Conservation (phyloP, 2,113 vertebrate species). For the Fulmarus glacialis region DNA sequence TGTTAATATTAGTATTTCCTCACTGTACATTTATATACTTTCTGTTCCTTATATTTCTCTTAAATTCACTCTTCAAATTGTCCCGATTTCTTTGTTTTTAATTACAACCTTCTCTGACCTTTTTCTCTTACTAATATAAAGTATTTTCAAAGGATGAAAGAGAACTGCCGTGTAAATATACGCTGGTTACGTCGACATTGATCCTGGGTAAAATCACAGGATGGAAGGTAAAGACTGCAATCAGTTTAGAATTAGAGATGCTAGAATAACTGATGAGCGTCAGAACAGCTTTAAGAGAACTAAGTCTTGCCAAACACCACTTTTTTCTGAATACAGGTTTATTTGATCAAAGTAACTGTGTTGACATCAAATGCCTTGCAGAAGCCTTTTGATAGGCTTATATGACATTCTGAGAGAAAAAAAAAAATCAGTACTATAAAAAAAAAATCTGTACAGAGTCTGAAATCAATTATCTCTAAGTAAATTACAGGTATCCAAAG, state of each 20-base stretch:
- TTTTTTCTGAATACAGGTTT: neutral
- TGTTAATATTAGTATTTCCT: neutral
- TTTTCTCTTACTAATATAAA: neutral
- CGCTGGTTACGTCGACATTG: neutral
- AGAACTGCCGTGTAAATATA: neutral
- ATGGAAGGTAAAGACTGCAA: neutral
- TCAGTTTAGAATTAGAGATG: neutral
- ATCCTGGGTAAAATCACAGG: neutral
- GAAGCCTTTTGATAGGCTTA: neutral
- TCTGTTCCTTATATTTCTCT: neutral
- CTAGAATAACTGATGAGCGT: neutral
- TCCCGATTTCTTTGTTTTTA: neutral
- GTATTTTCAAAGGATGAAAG: neutral
- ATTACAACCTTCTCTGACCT: neutral
- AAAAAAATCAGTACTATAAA: neutral
- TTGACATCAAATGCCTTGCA: neutral
- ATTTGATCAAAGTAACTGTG: slow-evolving; percentile 3
- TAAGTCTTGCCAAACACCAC: neutral
- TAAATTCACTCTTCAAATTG: neutral
- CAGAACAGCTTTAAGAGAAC: neutral
- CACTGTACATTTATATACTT: neutral
- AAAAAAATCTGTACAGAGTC: neutral
- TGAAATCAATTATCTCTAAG: neutral
- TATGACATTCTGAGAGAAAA: neutral
- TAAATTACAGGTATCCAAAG: neutral